Percentiles rank a stretch among this genome's conserved stretches.
These are phyloP conservation scores for Dissostichus mawsoni DNA, from an alignment of 2,113 vertebrate species.

Conservation along the genomic window DNA sequence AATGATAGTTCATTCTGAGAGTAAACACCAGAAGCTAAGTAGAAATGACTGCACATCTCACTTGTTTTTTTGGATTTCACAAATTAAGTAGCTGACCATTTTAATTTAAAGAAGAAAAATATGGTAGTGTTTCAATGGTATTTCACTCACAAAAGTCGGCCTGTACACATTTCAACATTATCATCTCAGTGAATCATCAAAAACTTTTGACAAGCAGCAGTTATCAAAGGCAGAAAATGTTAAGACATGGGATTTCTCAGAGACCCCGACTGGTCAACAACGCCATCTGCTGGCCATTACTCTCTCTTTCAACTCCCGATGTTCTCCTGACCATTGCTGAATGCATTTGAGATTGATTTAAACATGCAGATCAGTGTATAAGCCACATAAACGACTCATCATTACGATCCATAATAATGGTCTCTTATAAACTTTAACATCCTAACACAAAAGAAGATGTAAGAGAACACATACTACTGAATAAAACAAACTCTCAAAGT, in stretches of 20 bases:
- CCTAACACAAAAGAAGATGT: constrained; percentile 32
- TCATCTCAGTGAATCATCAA: constrained; percentile 12
- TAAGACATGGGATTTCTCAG: background rate
- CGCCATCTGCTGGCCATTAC: constrained; percentile 57
- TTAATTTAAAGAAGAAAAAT: constrained; percentile 54
- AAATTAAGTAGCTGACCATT: constrained; percentile 45
- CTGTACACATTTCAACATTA: constrained; percentile 11
- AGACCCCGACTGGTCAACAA: constrained; percentile 10
- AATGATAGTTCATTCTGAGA: background rate
- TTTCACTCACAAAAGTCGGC: constrained; percentile 27
- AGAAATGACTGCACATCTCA: constrained; percentile 34
- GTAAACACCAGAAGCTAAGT: background rate
- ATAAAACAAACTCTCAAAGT: constrained; percentile 21
- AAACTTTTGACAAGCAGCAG: constrained; percentile 22
- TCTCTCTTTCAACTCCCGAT: background rate
- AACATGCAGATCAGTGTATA: constrained; percentile 62
- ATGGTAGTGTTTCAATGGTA: constrained; percentile 5
- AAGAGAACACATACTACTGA: constrained; percentile 39
- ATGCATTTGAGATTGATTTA: constrained; percentile 31
- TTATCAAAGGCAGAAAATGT: constrained; percentile 21
- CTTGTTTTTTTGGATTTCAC: constrained; percentile 20
- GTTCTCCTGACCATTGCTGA: constrained; percentile 7
- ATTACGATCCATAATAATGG: constrained; percentile 24
- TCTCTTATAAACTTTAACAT: constrained; percentile 20
- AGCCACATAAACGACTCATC: constrained; percentile 42